phyloP scores from a whole-genome alignment of 2,113 vertebrate species.

The Tetraodon nigroviridis region DNA sequence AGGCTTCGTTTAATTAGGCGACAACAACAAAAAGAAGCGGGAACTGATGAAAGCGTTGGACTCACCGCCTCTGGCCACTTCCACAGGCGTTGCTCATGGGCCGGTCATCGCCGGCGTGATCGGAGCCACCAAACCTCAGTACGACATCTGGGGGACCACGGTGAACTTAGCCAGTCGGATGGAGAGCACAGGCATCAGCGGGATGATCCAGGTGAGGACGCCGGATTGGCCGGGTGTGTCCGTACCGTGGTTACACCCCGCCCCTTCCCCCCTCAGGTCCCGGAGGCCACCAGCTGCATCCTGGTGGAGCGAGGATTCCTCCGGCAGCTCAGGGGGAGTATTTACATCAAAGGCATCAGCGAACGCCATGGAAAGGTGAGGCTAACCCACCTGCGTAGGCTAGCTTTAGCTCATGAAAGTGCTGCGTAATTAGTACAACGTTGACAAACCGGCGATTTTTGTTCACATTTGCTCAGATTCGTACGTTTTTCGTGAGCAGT shows the following conservation, averaged over 20 bases:
- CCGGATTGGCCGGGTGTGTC: background rate
- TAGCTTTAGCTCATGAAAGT: too few relatives aligned
- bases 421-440: too few relatives aligned
- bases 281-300: constrained; percentile 85
- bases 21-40: background rate
- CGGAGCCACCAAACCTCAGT: constrained; percentile 85
- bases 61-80: background rate
- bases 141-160: constrained; percentile 89
- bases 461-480: constrained; percentile 14
- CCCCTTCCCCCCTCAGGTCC: constrained; percentile 64
- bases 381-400: too few relatives aligned
- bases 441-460: too few relatives aligned
- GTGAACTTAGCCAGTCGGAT: constrained; percentile 89
- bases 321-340: constrained; percentile 87
- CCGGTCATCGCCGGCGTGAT: constrained; percentile 87
- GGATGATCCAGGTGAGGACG: constrained; percentile 77
- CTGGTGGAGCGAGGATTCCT: constrained; percentile 87
- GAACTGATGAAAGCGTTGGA: background rate
- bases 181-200: constrained; percentile 86
- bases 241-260: background rate
- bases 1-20: too few relatives aligned
- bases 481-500: constrained; percentile 87
- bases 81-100: constrained; percentile 84
- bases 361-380: constrained; percentile 86
- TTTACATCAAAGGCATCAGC: constrained; percentile 89